Evolutionary conservation across 2,888 invertebrate species (phyloP).

Genomic region (Deilephila elpenor): DNA sequence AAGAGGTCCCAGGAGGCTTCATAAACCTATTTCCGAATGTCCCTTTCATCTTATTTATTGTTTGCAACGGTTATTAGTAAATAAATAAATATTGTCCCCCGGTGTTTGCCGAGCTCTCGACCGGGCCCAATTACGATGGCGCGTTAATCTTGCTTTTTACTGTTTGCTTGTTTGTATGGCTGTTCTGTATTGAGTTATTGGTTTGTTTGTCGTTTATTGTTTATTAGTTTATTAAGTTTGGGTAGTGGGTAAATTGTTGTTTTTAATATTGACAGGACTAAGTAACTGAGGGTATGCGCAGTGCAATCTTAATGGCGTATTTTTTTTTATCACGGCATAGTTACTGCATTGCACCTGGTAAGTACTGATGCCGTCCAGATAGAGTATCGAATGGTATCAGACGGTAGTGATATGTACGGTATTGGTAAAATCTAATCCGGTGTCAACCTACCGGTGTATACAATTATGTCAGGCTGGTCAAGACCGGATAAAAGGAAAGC

Average conservation of each 20-base stretch:
- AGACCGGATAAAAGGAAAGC: no score
- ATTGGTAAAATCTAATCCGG: no score
- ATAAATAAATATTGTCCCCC: constrained; percentile 81
- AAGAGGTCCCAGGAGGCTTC: constrained; percentile 71
- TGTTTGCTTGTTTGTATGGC: constrained; percentile 27
- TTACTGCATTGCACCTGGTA: no score
- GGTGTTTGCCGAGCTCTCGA: constrained; percentile 72
- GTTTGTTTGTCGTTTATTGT: constrained; percentile 27
- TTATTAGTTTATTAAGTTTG: constrained; percentile 5
- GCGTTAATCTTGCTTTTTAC: constrained; percentile 69
- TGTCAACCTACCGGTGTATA: no score
- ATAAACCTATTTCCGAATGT: constrained; percentile 81
- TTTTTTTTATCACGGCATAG: no score
- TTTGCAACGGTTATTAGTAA: constrained; percentile 81
- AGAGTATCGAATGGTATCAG: no score
- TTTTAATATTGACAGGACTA: neutral
- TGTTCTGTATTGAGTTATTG: constrained; percentile 28
- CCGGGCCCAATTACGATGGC: constrained; percentile 71
- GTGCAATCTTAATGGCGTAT: no score
- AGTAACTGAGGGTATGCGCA: no score
- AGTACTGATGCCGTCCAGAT: no score
- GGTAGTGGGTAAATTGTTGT: neutral
- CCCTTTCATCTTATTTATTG: constrained; percentile 80
- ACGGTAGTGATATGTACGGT: no score
- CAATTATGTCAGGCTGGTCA: no score